phyloP scores from a whole-genome alignment of 2,888 invertebrate species.

The Serripes groenlandicus region DNA sequence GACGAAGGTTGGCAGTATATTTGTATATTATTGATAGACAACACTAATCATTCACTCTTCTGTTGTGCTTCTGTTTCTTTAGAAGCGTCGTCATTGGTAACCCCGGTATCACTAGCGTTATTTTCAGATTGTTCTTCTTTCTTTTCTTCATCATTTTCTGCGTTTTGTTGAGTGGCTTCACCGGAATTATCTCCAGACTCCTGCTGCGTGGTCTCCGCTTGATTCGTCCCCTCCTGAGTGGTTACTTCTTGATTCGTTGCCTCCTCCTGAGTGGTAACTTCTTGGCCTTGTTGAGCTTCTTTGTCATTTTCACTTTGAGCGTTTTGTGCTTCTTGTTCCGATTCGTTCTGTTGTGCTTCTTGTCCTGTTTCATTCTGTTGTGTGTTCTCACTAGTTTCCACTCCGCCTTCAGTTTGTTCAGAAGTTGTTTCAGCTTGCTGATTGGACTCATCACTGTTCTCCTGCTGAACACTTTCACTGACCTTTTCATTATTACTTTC shows the following conservation, averaged over 20 bases:
- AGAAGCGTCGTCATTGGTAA: not conserved
- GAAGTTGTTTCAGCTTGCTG: not conserved
- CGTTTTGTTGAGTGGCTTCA: conserved; percentile 11
- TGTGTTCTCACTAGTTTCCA: not conserved
- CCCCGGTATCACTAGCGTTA: not conserved
- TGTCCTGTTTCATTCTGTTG: conserved; percentile 7
- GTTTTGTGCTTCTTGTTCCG: not conserved
- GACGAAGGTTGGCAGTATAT: too few species aligned
- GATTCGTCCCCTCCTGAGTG: not conserved
- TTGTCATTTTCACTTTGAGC: not conserved
- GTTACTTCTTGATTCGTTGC: conserved; percentile 12
- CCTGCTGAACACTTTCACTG: too few species aligned
- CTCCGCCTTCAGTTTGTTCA: conserved; percentile 5
- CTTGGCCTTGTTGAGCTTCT: not conserved
- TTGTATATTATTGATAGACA: too few species aligned
- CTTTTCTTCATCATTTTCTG: not conserved
- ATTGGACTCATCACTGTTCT: not conserved
- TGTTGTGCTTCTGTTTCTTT: not conserved
- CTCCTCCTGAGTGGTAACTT: not conserved
- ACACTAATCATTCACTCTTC: conserved; percentile 5
- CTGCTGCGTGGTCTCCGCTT: not conserved
- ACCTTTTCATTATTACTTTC: conserved; percentile 1
- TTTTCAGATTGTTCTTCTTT: conserved; percentile 6
- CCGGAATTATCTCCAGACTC: not conserved
- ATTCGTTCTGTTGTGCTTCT: conserved; percentile 11